A percentile compares a stretch with the other conserved stretches of the same genome.
These are phyloP conservation scores for Trichonephila inaurata DNA, from an alignment of 1,140 invertebrate species.

Conservation along the genomic window DNA sequence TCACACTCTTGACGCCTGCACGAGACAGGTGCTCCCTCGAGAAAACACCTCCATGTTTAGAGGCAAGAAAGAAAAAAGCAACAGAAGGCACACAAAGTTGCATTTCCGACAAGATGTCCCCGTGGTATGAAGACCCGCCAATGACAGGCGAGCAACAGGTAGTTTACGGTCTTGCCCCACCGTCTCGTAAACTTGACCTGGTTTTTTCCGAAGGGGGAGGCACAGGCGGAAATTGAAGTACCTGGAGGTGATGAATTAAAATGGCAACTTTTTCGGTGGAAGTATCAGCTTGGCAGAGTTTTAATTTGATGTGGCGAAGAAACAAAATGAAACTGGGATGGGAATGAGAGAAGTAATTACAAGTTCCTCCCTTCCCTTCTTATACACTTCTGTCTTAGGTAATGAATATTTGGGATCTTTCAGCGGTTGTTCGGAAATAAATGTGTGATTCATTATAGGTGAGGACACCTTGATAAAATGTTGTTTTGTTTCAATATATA, in stretches of 20 bases:
- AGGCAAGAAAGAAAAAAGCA: neutral
- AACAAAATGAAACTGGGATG: neutral
- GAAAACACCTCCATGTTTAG: neutral
- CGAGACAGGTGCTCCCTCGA: constrained; percentile 28
- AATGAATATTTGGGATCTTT: neutral
- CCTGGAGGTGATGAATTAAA: constrained; percentile 22
- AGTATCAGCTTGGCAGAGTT: neutral
- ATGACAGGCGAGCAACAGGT: constrained; percentile 55
- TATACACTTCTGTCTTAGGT: neutral
- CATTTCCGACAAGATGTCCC: constrained; percentile 39
- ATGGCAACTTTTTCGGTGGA: neutral
- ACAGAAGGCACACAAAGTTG: neutral
- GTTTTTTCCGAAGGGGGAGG: neutral
- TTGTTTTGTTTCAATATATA: no score
- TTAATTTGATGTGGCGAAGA: neutral
- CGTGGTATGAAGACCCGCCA: neutral
- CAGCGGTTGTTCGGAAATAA: neutral
- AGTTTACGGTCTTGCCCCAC: neutral
- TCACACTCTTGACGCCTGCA: neutral
- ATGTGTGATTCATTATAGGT: no score
- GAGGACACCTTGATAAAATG: no score
- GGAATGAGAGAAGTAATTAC: neutral
- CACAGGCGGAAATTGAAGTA: constrained; percentile 45
- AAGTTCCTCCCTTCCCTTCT: neutral
- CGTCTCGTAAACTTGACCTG: constrained; percentile 60